phyloP scores from a whole-genome alignment of 2,797 vertebrate genomes.

The Phrynocephalus vlangalii region DNA sequence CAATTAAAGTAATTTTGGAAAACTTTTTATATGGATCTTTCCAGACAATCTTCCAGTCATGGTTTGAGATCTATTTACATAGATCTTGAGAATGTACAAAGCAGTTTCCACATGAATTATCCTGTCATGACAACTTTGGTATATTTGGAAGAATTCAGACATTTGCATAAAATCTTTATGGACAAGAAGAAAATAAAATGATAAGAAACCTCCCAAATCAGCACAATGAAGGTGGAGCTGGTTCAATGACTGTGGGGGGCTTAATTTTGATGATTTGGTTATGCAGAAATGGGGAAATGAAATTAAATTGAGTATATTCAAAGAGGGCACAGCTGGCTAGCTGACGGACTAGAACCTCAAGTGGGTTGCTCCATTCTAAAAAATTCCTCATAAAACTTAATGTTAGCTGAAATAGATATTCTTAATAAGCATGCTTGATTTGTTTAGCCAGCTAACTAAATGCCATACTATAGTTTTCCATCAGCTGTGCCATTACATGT shows the following conservation, averaged over 20 bases:
- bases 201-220: not conserved
- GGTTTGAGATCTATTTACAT: not conserved
- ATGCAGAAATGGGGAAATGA: too few species aligned
- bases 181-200: too few species aligned
- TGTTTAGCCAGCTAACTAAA: conserved; percentile 1
- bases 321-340: not conserved
- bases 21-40: too few species aligned
- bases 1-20: too few species aligned
- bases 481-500: not conserved
- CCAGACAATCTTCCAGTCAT: too few species aligned
- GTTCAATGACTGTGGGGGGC: not conserved
- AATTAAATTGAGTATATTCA: not conserved
- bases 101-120: not conserved
- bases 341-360: not conserved
- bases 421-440: not conserved
- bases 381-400: not conserved
- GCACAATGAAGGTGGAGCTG: not conserved
- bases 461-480: not conserved
- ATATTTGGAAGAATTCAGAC: not conserved
- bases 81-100: not conserved
- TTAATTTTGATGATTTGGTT: not conserved
- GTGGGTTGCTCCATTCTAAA: not conserved
- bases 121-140: conserved; percentile 24
- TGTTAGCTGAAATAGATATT: not conserved
- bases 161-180: not conserved